Evolutionary conservation across 2,888 invertebrate species (phyloP).

Genomic region (Aricia artaxerxes): DNA sequence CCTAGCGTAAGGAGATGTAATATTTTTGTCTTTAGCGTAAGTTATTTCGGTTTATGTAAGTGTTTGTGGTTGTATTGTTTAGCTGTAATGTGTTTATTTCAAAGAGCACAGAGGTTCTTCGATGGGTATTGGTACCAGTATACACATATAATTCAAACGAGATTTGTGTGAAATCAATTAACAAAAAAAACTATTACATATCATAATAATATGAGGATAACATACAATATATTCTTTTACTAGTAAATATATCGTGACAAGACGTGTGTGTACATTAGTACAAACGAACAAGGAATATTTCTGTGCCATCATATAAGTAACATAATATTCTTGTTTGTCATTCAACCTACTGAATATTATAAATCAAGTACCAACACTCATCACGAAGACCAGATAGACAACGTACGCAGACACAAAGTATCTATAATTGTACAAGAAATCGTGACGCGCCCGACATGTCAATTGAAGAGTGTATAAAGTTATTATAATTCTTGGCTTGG

Average conservation of each 20-base stretch:
- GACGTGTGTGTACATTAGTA: too few relatives aligned
- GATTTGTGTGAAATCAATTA: background rate
- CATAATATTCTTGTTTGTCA: background rate
- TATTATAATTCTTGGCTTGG: slow-evolving; percentile 42
- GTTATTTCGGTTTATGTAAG: slow-evolving; percentile 49
- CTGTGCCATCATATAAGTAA: background rate
- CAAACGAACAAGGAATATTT: background rate
- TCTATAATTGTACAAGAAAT: slow-evolving; percentile 72
- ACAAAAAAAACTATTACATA: background rate
- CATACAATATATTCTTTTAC: too few relatives aligned
- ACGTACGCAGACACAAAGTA: slow-evolving; percentile 46
- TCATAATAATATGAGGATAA: too few relatives aligned
- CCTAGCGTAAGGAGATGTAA: slow-evolving; percentile 62
- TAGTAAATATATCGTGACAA: too few relatives aligned
- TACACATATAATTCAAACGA: background rate
- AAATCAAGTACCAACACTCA: slow-evolving; percentile 34
- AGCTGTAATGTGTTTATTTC: slow-evolving; percentile 43
- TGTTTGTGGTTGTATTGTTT: slow-evolving; percentile 39
- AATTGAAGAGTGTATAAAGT: slow-evolving; percentile 75
- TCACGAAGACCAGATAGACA: slow-evolving; percentile 39
- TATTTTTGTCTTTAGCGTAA: slow-evolving; percentile 52
- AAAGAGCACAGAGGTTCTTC: slow-evolving; percentile 47
- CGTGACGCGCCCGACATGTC: slow-evolving; percentile 75
- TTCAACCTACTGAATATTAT: background rate
- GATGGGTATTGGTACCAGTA: slow-evolving; percentile 41